Percentiles rank a stretch among this genome's conserved stretches.
Evolutionary conservation across 2,888 invertebrate genomes (phyloP).

Genomic region (Callinectes sapidus): DNA sequence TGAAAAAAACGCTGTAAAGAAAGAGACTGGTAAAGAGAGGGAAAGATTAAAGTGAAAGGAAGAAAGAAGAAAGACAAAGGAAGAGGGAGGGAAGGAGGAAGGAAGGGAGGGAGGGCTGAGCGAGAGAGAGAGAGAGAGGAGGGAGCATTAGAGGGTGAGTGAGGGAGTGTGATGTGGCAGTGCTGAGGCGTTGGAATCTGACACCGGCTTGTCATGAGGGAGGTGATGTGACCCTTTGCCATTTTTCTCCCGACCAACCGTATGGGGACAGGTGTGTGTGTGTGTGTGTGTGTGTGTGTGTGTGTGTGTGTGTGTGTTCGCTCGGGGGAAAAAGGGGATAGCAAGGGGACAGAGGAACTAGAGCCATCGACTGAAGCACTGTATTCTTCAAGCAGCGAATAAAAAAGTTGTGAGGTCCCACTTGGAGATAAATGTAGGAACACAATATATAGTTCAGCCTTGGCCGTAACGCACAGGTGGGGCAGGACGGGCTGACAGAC

Average conservation of each 20-base stretch:
- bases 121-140: background rate
- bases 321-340: background rate
- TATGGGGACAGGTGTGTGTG: background rate
- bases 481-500: constrained; percentile 34
- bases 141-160: constrained; percentile 29
- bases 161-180: constrained; percentile 2
- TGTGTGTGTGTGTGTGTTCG: background rate
- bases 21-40: constrained; percentile 44
- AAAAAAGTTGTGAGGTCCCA: background rate
- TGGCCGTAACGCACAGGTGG: background rate
- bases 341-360: background rate
- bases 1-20: constrained; percentile 36
- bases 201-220: constrained; percentile 40
- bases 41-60: constrained; percentile 40
- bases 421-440: background rate
- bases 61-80: constrained; percentile 42
- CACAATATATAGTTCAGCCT: background rate
- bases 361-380: background rate
- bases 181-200: constrained; percentile 54
- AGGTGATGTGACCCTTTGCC: constrained; percentile 32
- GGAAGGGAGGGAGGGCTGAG: constrained; percentile 27
- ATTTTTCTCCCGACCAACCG: background rate
- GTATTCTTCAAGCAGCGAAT: background rate
- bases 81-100: constrained; percentile 39
- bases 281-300: background rate